phyloP scores from a whole-genome alignment of 1,140 invertebrate species.

The Ostrea denselamellosa region DNA sequence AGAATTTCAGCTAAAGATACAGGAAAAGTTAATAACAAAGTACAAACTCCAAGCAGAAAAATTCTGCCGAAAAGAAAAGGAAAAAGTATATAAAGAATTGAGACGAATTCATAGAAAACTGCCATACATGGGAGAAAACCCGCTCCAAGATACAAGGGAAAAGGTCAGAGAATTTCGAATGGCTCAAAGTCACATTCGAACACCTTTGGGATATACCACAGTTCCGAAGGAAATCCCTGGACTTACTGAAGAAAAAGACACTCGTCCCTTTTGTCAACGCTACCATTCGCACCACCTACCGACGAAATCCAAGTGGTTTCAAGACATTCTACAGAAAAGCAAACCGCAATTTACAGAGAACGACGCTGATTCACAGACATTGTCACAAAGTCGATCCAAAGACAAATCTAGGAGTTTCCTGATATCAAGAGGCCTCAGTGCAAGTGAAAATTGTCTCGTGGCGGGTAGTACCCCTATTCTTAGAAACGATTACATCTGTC shows the following conservation, averaged over 20 bases:
- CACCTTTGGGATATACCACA: constrained; percentile 56
- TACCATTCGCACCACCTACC: constrained; percentile 70
- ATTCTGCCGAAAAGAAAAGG: constrained; percentile 57
- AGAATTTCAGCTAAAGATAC: constrained; percentile 59
- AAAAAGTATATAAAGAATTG: constrained; percentile 60
- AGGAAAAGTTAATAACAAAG: constrained; percentile 66
- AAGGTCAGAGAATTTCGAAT: constrained; percentile 51
- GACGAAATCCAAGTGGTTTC: constrained; percentile 63
- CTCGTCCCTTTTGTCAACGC: constrained; percentile 68
- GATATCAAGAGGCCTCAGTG: constrained; percentile 50
- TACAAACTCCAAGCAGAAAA: constrained; percentile 61
- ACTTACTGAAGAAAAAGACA: constrained; percentile 61
- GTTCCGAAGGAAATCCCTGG: constrained; percentile 60
- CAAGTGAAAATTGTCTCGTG: constrained; percentile 54
- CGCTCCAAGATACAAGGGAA: constrained; percentile 56
- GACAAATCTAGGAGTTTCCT: constrained; percentile 44
- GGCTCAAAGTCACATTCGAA: constrained; percentile 30
- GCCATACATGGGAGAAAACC: constrained; percentile 63
- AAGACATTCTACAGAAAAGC: constrained; percentile 61
- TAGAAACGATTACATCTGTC: constrained; percentile 4
- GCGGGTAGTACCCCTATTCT: constrained; percentile 35
- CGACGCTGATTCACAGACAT: neutral
- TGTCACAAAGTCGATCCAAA: constrained; percentile 37
- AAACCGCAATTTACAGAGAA: neutral
- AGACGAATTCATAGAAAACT: constrained; percentile 59